Percentiles rank a stretch among this genome's conserved stretches.
phyloP scores from a whole-genome alignment of 1,140 invertebrate genomes.

The Drosophila takahashii region DNA sequence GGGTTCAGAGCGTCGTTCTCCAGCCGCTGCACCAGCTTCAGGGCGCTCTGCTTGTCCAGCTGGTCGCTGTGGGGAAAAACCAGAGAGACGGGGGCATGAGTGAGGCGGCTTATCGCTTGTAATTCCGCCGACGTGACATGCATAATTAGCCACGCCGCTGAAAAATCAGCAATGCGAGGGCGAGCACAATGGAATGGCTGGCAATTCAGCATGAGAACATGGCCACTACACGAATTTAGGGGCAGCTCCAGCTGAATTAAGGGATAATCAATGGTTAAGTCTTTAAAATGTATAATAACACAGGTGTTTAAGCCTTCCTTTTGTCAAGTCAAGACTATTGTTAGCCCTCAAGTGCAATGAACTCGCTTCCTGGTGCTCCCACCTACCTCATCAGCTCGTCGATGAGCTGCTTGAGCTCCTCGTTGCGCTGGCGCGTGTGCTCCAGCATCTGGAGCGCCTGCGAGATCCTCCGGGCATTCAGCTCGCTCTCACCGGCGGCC shows the following conservation, averaged over 20 bases:
- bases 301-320: background rate
- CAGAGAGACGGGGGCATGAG: background rate
- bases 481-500: slow-evolving; percentile 62
- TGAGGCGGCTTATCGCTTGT: slow-evolving; percentile 31
- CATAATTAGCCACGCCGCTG: slow-evolving; percentile 30
- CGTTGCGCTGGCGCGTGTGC: slow-evolving; percentile 78
- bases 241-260: too few relatives aligned
- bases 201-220: background rate
- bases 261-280: background rate
- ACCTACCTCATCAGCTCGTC: slow-evolving; percentile 79
- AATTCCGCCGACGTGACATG: slow-evolving; percentile 24
- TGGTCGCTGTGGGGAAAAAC: slow-evolving; percentile 71
- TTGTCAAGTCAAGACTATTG: background rate
- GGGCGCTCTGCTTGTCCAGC: slow-evolving; percentile 76
- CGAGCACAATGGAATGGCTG: background rate
- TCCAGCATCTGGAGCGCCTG: slow-evolving; percentile 78
- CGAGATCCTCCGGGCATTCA: slow-evolving; percentile 70
- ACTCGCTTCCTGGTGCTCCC: background rate
- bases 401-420: slow-evolving; percentile 78
- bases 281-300: too few relatives aligned
- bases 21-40: slow-evolving; percentile 75
- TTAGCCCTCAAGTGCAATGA: background rate
- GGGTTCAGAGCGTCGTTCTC: slow-evolving; percentile 72
- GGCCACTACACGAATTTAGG: too few relatives aligned
- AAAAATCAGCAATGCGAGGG: background rate